Evolutionary conservation across 2,113 vertebrate genomes (phyloP).

Genomic region (Callithrix jacchus): DNA sequence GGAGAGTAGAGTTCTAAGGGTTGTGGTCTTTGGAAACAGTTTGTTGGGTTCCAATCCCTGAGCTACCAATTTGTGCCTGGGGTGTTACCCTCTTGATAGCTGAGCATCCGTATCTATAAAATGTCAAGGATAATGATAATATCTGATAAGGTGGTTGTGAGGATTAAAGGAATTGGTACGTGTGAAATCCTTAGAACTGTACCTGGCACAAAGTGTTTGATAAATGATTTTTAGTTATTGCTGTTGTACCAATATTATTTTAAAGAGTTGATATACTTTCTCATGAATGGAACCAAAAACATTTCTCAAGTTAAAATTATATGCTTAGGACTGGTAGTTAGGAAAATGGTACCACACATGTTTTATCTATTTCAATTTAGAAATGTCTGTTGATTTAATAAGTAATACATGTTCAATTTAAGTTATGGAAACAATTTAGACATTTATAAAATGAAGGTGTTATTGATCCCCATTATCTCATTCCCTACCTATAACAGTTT

Average conservation of each 20-base stretch:
- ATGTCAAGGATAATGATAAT: background rate
- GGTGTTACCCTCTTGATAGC: background rate
- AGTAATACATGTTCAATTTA: background rate
- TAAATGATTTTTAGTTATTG: slow-evolving; percentile 2
- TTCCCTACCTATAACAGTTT: background rate
- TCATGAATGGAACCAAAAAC: slow-evolving; percentile 15
- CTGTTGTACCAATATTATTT: background rate
- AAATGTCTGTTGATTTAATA: background rate
- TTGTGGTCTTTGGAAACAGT: background rate
- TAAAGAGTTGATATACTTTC: background rate
- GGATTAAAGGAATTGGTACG: background rate
- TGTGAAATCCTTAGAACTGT: background rate
- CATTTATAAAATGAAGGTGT: background rate
- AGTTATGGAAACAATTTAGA: slow-evolving; percentile 8
- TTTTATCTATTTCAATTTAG: slow-evolving; percentile 11
- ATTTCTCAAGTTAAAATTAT: background rate
- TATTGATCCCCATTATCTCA: background rate
- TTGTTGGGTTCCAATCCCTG: background rate
- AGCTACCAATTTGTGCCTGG: background rate
- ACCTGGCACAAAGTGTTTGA: background rate
- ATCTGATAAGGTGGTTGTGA: background rate
- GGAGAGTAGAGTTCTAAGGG: background rate
- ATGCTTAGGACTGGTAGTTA: background rate
- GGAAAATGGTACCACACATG: background rate
- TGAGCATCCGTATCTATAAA: background rate